These are phyloP conservation scores for Norana najaformis DNA, from an alignment of 2,888 invertebrate species.

Conservation along the genomic window DNA sequence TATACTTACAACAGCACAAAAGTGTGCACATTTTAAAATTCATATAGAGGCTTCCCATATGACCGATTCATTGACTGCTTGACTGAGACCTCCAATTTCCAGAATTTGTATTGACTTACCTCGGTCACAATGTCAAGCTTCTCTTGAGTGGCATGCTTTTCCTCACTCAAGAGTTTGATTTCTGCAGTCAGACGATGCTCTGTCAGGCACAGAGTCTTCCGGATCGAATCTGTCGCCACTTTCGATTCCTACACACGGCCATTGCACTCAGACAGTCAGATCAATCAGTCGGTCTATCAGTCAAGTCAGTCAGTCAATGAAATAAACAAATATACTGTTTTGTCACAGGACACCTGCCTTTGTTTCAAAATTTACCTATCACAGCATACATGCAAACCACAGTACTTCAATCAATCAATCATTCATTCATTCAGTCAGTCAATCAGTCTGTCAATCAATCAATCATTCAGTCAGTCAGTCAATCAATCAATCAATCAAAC, in stretches of 20 bases:
- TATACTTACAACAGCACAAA: not conserved
- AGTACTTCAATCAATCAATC: not conserved
- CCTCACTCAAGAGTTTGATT: slow-evolving; percentile 16
- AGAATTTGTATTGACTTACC: not conserved
- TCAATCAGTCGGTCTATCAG: too few relatives aligned
- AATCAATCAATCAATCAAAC: slow-evolving; percentile 16
- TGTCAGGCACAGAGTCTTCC: not conserved
- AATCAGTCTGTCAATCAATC: not conserved
- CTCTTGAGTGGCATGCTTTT: slow-evolving; percentile 14
- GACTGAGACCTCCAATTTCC: not conserved
- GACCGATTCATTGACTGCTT: not conserved
- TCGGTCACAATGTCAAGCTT: not conserved
- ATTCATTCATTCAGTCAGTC: not conserved
- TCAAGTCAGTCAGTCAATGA: not conserved
- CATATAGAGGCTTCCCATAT: not conserved
- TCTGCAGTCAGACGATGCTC: not conserved
- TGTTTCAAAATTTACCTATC: too few relatives aligned
- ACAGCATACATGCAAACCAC: not conserved
- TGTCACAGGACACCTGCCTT: too few relatives aligned
- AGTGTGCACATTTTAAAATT: not conserved
- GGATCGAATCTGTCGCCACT: not conserved
- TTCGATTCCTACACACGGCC: not conserved
- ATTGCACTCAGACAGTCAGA: not conserved
- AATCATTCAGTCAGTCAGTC: not conserved
- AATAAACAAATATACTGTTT: not conserved